A percentile compares a stretch with the other conserved stretches of the same genome.
These are phyloP conservation scores for Clavelina lepadiformis DNA, from an alignment of 23 tunicate species.

Conservation along the genomic window DNA sequence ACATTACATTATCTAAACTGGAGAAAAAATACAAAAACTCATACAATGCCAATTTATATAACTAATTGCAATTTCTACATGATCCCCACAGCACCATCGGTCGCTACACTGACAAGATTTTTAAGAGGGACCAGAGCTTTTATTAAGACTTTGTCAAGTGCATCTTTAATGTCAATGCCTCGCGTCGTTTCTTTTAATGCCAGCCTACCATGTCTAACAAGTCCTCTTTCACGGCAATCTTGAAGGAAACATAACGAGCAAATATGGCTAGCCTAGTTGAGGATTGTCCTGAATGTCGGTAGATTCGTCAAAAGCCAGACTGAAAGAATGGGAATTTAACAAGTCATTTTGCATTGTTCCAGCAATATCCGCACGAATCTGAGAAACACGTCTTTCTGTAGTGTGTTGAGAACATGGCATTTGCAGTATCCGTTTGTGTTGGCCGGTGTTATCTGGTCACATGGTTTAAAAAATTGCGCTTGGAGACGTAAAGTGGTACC, in stretches of 20 bases:
- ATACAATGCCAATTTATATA: too few relatives aligned
- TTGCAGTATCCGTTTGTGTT: constrained; percentile 5
- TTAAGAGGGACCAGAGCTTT: constrained; percentile 11
- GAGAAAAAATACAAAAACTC: too few relatives aligned
- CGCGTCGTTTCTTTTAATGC: constrained; percentile 7
- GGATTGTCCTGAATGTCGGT: constrained; percentile 10
- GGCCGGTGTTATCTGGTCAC: too few relatives aligned
- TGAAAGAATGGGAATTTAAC: constrained; percentile 15
- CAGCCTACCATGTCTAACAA: not conserved
- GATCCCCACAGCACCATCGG: too few relatives aligned
- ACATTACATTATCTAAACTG: too few relatives aligned
- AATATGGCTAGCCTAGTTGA: constrained; percentile 7
- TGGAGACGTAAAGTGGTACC: too few relatives aligned
- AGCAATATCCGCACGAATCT: constrained; percentile 8
- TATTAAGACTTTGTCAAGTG: constrained; percentile 8
- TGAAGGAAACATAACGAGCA: constrained; percentile 10
- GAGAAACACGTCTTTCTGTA: constrained; percentile 4
- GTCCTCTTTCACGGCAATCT: not conserved
- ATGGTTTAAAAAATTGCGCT: too few relatives aligned
- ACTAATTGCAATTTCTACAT: too few relatives aligned
- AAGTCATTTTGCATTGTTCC: constrained; percentile 8
- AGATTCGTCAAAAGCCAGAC: constrained; percentile 11
- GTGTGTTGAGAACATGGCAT: constrained; percentile 18
- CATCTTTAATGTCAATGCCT: constrained; percentile 8
- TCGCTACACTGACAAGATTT: constrained; percentile 9